Conservation (phyloP, 2,797 vertebrate species). For the Psittacula echo region DNA sequence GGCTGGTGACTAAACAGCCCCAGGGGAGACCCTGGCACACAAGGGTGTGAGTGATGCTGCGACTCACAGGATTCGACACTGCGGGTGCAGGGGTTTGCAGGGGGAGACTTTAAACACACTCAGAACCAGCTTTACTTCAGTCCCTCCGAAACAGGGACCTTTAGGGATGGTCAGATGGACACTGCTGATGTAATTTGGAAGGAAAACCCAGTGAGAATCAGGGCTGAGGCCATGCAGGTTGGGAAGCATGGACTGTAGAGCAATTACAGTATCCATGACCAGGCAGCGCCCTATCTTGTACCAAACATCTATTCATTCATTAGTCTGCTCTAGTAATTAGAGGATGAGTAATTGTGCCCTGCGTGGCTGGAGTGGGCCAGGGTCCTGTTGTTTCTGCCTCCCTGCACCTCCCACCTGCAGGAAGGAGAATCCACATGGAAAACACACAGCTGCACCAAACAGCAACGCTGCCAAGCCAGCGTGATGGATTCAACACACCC, state of each 20-base stretch:
- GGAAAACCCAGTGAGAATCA: not conserved
- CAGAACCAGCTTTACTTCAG: not conserved
- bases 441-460: not conserved
- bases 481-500: not conserved
- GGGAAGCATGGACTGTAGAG: not conserved
- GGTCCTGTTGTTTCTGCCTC: not conserved
- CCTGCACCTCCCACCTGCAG: not conserved
- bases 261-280: not conserved
- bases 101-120: not conserved
- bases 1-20: not conserved
- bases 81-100: not conserved
- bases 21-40: not conserved
- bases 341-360: not conserved
- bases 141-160: fast-evolving
- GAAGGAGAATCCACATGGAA: not conserved
- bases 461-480: not conserved
- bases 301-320: not conserved
- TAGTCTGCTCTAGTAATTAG: not conserved
- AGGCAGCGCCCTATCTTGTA: not conserved
- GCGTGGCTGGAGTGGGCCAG: not conserved
- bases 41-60: not conserved
- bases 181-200: not conserved
- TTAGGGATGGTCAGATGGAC: too few species aligned
- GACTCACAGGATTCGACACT: fast-evolving
- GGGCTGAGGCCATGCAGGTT: not conserved